phyloP scores from a whole-genome alignment of 53 echinoderm and acorn worm species.

The Arbacia lixula region DNA sequence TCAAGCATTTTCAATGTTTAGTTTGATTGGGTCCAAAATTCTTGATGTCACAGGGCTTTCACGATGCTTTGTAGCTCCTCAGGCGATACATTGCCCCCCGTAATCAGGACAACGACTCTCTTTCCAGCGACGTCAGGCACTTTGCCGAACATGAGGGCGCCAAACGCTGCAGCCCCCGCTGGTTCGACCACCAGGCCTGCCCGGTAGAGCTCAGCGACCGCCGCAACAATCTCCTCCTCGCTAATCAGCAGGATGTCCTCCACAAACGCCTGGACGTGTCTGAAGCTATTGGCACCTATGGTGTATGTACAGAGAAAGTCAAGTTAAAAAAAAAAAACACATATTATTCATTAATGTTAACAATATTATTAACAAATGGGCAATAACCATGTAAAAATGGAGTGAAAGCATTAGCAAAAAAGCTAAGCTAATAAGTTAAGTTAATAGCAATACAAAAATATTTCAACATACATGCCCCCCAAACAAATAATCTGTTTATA shows the following conservation, averaged over 20 bases:
- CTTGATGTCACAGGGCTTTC: neutral
- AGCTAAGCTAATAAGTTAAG: too few species aligned
- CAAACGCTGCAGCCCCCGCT: conserved; percentile 83
- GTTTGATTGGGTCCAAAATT: too few species aligned
- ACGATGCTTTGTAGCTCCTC: conserved; percentile 47
- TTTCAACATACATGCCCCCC: too few species aligned
- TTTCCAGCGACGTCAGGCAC: conserved; percentile 74
- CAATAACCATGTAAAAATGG: too few species aligned
- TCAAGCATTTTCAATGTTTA: too few species aligned
- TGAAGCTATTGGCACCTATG: conserved; percentile 60
- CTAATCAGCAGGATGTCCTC: conserved; percentile 71
- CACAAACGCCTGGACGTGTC: conserved; percentile 65
- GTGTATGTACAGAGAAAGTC: too few species aligned
- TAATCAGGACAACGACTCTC: conserved; percentile 74
- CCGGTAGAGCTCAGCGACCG: conserved; percentile 58
- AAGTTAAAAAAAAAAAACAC: too few species aligned
- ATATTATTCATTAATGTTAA: too few species aligned
- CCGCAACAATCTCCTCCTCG: conserved; percentile 67
- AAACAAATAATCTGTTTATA: too few species aligned
- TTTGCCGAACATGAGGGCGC: conserved; percentile 61
- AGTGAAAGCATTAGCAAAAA: too few species aligned
- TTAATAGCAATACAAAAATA: too few species aligned
- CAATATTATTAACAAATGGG: too few species aligned
- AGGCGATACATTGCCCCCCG: conserved; percentile 76
- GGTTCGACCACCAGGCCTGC: conserved; percentile 81